Base-by-base conservation (phyloP, 2,113 vertebrate species). In the Onychorhynchus coronatus region DNA sequence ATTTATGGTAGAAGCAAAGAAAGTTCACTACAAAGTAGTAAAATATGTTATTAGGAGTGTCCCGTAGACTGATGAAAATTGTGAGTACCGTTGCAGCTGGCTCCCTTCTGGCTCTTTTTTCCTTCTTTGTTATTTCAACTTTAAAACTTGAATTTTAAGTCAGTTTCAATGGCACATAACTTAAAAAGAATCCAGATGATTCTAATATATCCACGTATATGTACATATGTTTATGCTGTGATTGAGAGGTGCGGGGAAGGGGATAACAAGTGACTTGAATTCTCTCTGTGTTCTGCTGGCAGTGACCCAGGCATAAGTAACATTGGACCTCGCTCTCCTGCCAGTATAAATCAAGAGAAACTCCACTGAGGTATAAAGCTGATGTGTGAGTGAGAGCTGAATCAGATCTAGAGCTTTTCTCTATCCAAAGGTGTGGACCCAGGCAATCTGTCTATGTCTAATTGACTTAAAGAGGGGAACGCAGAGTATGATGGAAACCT, bases 1-100 rank as follows among this genome's bases (percentile, higher is more conserved):
- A 98, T 95, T 97, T 95, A 97, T 93, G 85, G 94, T 72, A 95
- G 90, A 97, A 91, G 86, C 74, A 96, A 96, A 96, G 92, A 88
- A 65, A 78, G 78, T 97, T 95, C 93, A 93, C 88, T 96, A 58
- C 94, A 82, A 95, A 97, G 89, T 87, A 92, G 88, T 95, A 90
- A 95, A 94, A 95, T 91, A 96, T 94, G 66, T 93, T 95, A 91
- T 91, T 95, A 97, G 93, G 90, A 97, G 86, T 86, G 93, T 97
- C 94, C 79, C 0, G 0, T 77, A 92, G 82, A 92, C 92, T 92
- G 92, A 85, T 91, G 91, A 96, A 97, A 97, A 95, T 90, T 73
- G 77, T 81, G 91, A 92, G 88, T 94, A 82, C 91, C 88, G 81
- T 91, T 94, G 90, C 91, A 97, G 95, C 95, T 97, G 95, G 80